Conservation (phyloP, 2,797 vertebrate species). For the Premnoplex brunnescens region DNA sequence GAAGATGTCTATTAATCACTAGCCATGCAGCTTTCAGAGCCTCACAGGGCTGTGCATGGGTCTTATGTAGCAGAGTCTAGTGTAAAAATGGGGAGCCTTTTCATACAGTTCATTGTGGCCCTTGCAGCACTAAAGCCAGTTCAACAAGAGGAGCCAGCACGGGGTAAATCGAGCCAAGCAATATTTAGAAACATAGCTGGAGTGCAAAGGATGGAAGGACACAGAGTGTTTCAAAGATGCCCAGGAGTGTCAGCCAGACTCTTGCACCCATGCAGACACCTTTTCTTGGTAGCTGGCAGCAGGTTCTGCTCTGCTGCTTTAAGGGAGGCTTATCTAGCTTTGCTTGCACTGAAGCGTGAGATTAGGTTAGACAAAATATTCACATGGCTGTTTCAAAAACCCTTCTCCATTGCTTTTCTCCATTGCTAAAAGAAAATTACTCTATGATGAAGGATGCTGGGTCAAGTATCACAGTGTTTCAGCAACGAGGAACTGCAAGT, state of each 20-base stretch:
- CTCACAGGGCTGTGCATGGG: not conserved
- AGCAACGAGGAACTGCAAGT: not conserved
- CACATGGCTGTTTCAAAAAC: not conserved
- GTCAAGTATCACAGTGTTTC: not conserved
- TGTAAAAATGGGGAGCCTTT: not conserved
- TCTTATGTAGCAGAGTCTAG: not conserved
- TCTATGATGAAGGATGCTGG: not conserved
- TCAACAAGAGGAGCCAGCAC: not conserved
- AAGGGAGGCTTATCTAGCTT: not conserved
- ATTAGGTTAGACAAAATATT: conserved; percentile 21
- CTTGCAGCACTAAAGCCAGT: not conserved
- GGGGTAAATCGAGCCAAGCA: not conserved
- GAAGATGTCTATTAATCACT: not conserved
- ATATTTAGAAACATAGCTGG: not conserved
- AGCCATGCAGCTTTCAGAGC: not conserved
- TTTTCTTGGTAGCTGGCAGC: not conserved
- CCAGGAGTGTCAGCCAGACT: not conserved
- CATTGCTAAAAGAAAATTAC: not conserved
- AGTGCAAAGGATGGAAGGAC: not conserved
- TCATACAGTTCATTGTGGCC: not conserved
- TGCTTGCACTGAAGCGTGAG: not conserved
- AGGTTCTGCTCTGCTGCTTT: not conserved
- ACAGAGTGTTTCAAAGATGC: not conserved
- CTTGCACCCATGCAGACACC: not conserved
- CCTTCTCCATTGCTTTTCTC: not conserved